These are phyloP conservation scores for Salvelinus alpinus DNA, from an alignment of 2,113 vertebrate genomes.

Conservation along the genomic window DNA sequence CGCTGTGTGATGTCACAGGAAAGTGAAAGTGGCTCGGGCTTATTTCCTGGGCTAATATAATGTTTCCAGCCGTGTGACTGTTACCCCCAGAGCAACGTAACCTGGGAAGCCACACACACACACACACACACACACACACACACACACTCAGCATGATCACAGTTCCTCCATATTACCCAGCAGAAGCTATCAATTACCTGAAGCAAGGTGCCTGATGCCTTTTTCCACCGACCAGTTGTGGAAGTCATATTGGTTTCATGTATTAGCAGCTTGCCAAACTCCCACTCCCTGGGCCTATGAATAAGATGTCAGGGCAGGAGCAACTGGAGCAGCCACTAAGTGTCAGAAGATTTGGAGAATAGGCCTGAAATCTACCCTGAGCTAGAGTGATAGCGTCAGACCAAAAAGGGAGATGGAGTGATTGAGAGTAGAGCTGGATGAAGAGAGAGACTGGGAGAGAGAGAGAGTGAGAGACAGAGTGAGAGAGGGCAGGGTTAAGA, in stretches of 20 bases:
- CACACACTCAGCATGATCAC: conserved; percentile 49
- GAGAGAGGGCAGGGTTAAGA: not conserved
- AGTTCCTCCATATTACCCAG: conserved; percentile 62
- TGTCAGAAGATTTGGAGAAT: conserved; percentile 18
- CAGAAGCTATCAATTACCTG: conserved; percentile 62
- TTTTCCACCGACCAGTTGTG: conserved; percentile 49
- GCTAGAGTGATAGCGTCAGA: conserved; percentile 1
- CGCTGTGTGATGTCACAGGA: conserved; percentile 58
- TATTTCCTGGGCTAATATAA: conserved; percentile 60
- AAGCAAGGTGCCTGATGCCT: conserved; percentile 61
- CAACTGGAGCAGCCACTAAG: conserved; percentile 15
- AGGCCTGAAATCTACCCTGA: conserved; percentile 10
- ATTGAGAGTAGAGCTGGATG: too few relatives aligned
- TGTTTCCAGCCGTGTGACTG: conserved; percentile 47
- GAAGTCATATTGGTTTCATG: conserved; percentile 65
- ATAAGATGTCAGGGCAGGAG: conserved; percentile 48
- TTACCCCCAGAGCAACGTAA: conserved; percentile 49
- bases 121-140: not conserved
- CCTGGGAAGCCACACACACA: conserved; percentile 19
- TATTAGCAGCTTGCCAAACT: conserved; percentile 54
- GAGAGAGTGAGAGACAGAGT: conserved; percentile 9
- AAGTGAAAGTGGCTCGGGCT: conserved; percentile 50
- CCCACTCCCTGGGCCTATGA: conserved; percentile 43
- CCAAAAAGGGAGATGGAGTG: not conserved
- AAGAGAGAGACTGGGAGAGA: not conserved